A percentile compares a stretch with the other conserved stretches of the same genome.
phyloP scores from a whole-genome alignment of 2,797 vertebrate species.

The Gymnocypris eckloni region DNA sequence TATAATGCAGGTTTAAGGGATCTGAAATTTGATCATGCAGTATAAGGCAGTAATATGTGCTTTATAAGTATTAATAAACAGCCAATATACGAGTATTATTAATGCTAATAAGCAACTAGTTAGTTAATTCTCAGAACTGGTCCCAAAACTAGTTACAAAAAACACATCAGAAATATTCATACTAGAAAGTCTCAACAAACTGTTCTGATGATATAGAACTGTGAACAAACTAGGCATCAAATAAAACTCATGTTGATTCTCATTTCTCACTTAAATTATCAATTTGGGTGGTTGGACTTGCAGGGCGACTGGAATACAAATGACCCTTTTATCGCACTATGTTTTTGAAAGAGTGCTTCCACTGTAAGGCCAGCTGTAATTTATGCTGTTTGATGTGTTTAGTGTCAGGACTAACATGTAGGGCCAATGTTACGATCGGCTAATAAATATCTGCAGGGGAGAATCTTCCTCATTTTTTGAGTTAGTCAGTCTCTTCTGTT shows the following conservation, averaged over 20 bases:
- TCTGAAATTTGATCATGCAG: too few relatives aligned
- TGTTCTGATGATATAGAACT: background rate
- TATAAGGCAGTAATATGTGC: too few relatives aligned
- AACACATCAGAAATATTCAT: background rate
- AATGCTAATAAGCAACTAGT: too few relatives aligned
- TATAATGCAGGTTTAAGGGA: too few relatives aligned
- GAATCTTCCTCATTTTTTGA: conserved; percentile 31
- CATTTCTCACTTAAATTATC: background rate
- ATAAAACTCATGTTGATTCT: background rate
- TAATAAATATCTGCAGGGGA: conserved; percentile 71
- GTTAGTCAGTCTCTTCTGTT: conserved; percentile 17
- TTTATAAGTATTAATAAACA: too few relatives aligned
- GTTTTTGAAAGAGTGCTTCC: conserved; percentile 62
- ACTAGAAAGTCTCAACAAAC: background rate
- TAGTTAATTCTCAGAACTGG: too few relatives aligned
- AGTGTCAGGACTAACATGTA: conserved; percentile 58
- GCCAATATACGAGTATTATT: too few relatives aligned
- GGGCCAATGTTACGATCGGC: conserved; percentile 63
- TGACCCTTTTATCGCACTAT: conserved; percentile 54
- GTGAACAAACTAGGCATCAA: background rate
- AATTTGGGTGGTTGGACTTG: conserved; percentile 36
- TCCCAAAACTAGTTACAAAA: background rate
- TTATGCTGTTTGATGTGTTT: conserved; percentile 66
- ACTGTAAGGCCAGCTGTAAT: conserved; percentile 67
- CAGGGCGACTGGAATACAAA: conserved; percentile 73